These are phyloP conservation scores for Pseudochaenichthys georgianus DNA, from an alignment of 2,797 vertebrate genomes.

Conservation along the genomic window DNA sequence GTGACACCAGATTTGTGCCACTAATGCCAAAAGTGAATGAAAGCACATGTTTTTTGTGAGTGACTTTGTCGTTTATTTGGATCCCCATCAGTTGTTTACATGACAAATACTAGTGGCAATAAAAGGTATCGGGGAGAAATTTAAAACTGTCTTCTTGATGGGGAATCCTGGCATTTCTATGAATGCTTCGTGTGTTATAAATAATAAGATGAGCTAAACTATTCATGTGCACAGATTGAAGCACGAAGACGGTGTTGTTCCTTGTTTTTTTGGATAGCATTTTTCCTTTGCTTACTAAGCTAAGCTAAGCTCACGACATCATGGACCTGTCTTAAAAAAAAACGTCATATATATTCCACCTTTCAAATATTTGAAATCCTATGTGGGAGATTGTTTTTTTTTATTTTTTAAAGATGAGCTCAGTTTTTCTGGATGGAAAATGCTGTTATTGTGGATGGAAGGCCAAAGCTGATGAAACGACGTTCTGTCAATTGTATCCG, in stretches of 20 bases:
- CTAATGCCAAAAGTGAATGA: not conserved
- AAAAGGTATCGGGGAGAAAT: not conserved
- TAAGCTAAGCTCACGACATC: constrained; percentile 2
- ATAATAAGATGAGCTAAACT: not conserved
- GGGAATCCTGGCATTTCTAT: not conserved
- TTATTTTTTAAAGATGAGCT: not conserved
- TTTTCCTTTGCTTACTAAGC: no score
- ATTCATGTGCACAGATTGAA: not conserved
- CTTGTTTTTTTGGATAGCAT: no score
- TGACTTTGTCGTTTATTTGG: not conserved
- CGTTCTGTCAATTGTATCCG: constrained; percentile 37
- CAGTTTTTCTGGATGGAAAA: constrained; percentile 19
- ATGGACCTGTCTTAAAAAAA: not conserved
- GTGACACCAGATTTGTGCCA: not conserved
- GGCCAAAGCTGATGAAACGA: constrained; percentile 21
- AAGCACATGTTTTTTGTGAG: not conserved
- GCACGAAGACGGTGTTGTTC: not conserved
- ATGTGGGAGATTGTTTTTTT: not conserved
- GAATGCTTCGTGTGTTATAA: not conserved
- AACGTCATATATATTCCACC: not conserved
- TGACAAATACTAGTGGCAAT: constrained; percentile 4
- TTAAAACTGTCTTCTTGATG: not conserved
- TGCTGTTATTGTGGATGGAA: constrained; percentile 7
- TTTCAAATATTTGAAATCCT: not conserved
- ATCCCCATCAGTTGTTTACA: not conserved